Percentiles rank a stretch among this genome's conserved stretches.
phyloP scores from a whole-genome alignment of 2,888 invertebrate species.

The Heteropelma amictum region DNA sequence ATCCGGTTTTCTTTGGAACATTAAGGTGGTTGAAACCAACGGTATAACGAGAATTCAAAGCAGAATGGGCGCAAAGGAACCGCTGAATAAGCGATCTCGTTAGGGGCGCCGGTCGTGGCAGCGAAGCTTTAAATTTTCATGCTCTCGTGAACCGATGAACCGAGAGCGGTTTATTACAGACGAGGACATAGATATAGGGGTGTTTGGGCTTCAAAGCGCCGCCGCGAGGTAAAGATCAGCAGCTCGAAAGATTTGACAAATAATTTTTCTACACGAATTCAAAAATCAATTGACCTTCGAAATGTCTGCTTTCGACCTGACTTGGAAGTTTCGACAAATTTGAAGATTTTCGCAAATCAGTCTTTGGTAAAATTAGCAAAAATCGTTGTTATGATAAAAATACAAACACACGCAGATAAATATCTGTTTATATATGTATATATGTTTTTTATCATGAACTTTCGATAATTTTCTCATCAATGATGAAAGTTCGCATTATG shows the following conservation, averaged over 20 bases:
- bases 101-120: conserved; percentile 53
- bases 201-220: conserved; percentile 11
- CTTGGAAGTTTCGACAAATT: no score
- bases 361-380: no score
- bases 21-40: conserved; percentile 59
- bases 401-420: no score
- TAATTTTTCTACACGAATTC: no score
- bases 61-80: conserved; percentile 30
- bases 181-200: conserved; percentile 59
- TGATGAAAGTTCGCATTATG: no score
- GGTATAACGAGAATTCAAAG: conserved; percentile 55
- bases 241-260: no score
- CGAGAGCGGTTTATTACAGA: conserved; percentile 34
- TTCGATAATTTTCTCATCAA: no score
- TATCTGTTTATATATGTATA: no score
- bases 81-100: conserved; percentile 35
- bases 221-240: background rate
- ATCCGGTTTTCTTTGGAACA: conserved; percentile 54
- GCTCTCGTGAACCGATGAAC: conserved; percentile 52
- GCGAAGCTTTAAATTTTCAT: conserved; percentile 50
- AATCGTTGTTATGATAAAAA: no score
- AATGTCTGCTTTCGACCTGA: no score
- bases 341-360: no score
- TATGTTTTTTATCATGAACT: no score
- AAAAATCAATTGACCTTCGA: background rate